Evolutionary conservation across 2,888 invertebrate species (phyloP), one percentile per base, ranked within the genome.

Genomic region (Lasius fuliginosus): DNA sequence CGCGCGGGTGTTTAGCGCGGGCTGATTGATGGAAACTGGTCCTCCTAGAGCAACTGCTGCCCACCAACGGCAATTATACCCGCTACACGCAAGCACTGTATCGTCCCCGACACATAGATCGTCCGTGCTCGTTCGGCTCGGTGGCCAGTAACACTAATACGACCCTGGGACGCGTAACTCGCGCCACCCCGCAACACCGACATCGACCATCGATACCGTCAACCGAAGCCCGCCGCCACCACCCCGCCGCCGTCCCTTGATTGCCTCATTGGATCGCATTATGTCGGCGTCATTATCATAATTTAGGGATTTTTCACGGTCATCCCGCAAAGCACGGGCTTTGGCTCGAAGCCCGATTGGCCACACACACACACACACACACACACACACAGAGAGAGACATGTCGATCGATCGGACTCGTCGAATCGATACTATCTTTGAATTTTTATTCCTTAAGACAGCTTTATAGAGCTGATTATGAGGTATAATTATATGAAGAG

Each of bases 251-350:
- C 91, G 89, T 91, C 93, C 92, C 94, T 94, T 94, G 94, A 94
- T 95, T 95, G 94, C 94, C 94, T 94, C 94, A 94, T 94, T 94
- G 93, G 94, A 94, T 94, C 94, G 94, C 94, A 94, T 95, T 94
- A 94, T 94, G 94, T 94, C 93, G 89, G 88, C 91, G 91, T 94
- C 94, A 94, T 94, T 95, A 95, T 95, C 94, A 95, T 95, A 94
- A 95, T 95, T 95, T 94, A 94, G 88, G 91, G 90, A 93, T 93
- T 95, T 95, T 95, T 93, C 91, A 92, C 90, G 90, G 86, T 84
- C 91, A 81, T 90, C 89, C 91, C 90, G 83, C 90, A 91, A 90
- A 92, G 91, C 90, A 90, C 89, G 88, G 86, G 89, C 89, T 91
- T 90, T 90, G 92, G 91, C 92, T 92, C 90, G 68, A 85, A 91